Evolutionary conservation across 2,888 invertebrate genomes (phyloP).

Genomic region (Julus scanicus): DNA sequence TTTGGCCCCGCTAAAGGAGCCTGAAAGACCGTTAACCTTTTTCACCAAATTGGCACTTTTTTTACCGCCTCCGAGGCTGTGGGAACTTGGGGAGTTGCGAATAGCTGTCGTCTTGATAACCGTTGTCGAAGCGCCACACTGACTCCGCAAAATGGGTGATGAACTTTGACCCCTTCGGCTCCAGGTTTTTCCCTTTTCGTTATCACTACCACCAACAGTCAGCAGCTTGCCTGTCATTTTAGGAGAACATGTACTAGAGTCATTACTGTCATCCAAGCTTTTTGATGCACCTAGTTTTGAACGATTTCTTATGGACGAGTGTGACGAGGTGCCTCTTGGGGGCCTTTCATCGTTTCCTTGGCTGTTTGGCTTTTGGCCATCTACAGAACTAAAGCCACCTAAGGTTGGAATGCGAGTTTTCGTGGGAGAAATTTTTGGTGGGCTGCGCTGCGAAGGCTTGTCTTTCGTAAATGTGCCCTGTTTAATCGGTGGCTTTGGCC

Average conservation of each 20-base stretch:
- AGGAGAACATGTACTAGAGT: neutral
- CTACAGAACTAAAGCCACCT: slow-evolving; percentile 58
- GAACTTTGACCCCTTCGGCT: slow-evolving; percentile 57
- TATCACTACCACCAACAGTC: neutral
- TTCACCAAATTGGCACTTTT: slow-evolving; percentile 50
- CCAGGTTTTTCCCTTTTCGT: neutral
- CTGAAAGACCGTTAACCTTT: slow-evolving; percentile 34
- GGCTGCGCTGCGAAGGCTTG: slow-evolving; percentile 61
- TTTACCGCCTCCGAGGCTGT: slow-evolving; percentile 57
- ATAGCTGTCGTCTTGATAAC: slow-evolving; percentile 61
- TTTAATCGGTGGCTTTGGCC: slow-evolving; percentile 75
- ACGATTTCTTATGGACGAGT: neutral
- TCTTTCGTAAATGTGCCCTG: slow-evolving; percentile 95
- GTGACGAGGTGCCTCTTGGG: neutral
- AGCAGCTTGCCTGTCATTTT: slow-evolving; percentile 28
- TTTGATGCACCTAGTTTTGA: slow-evolving; percentile 10
- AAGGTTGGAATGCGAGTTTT: slow-evolving; percentile 57
- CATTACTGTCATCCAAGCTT: slow-evolving; percentile 46
- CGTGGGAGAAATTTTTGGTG: slow-evolving; percentile 59
- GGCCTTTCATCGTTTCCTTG: slow-evolving; percentile 48
- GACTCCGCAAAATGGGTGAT: slow-evolving; percentile 56
- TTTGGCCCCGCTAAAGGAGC: slow-evolving; percentile 58
- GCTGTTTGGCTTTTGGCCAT: slow-evolving; percentile 16
- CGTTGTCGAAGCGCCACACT: slow-evolving; percentile 58
- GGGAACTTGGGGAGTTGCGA: slow-evolving; percentile 60